Conservation (phyloP, 2,113 vertebrate genomes). For the Verasper variegatus region DNA sequence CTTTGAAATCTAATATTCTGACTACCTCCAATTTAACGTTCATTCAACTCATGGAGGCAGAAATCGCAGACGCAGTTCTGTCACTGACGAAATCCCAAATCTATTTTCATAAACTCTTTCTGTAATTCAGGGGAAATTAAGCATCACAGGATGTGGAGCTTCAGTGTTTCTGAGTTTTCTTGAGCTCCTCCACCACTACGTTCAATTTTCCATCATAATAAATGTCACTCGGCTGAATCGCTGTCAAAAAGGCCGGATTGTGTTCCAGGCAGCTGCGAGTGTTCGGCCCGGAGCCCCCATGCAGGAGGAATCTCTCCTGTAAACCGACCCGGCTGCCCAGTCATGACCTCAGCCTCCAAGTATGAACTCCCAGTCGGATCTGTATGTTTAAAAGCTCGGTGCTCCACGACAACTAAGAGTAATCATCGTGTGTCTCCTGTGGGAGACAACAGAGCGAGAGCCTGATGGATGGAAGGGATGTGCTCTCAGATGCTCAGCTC, state of each 20-base stretch:
- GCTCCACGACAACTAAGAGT: slow-evolving; percentile 67
- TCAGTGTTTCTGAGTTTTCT: not conserved
- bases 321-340: slow-evolving; percentile 77
- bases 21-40: not conserved
- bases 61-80: not conserved
- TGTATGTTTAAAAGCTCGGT: slow-evolving; percentile 65
- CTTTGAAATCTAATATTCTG: not conserved
- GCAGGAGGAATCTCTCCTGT: slow-evolving; percentile 73
- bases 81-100: too few species aligned
- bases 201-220: slow-evolving; percentile 40
- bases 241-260: not conserved
- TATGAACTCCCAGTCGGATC: slow-evolving; percentile 70
- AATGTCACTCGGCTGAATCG: slow-evolving; percentile 46
- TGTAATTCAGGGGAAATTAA: not conserved
- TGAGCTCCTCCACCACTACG: not conserved
- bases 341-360: slow-evolving; percentile 81
- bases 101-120: too few species aligned
- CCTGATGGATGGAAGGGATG: slow-evolving; percentile 16
- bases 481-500: slow-evolving; percentile 13
- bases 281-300: slow-evolving; percentile 48
- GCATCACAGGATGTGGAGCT: not conserved
- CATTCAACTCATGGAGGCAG: not conserved
- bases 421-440: slow-evolving; percentile 58
- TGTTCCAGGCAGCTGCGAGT: slow-evolving; percentile 56
- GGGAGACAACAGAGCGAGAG: slow-evolving; percentile 45